Evolutionary conservation across 2,113 vertebrate genomes (phyloP).

Genomic region (Crotalus viridis): DNA sequence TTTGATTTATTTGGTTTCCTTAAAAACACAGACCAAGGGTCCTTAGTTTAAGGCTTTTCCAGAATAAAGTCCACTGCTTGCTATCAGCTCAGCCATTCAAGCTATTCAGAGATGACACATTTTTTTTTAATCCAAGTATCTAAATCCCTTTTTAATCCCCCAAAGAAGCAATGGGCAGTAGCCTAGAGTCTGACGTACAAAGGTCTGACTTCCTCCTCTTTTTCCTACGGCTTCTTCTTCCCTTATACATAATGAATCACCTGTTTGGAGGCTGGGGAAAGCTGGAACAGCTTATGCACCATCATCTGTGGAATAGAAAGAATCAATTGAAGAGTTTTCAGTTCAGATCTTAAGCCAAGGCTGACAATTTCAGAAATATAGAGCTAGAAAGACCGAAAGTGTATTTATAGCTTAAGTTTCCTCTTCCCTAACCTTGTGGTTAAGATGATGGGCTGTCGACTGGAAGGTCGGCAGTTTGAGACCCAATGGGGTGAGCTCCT

Average conservation of each 20-base stretch:
- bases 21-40: neutral
- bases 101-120: neutral
- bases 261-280: neutral
- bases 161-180: neutral
- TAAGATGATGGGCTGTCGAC: neutral
- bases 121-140: neutral
- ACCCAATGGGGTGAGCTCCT: neutral
- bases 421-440: neutral
- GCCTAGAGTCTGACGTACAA: neutral
- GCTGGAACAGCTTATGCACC: too few species aligned
- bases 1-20: neutral
- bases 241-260: neutral
- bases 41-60: neutral
- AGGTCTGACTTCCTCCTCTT: neutral
- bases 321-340: neutral
- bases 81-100: neutral
- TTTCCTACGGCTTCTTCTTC: neutral
- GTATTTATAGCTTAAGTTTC: neutral
- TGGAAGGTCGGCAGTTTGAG: neutral
- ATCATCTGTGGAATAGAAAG: neutral
- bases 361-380: neutral
- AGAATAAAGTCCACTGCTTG: neutral
- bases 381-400: neutral
- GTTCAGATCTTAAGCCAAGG: neutral
- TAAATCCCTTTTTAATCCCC: conserved; percentile 1